phyloP scores from a whole-genome alignment of 2,888 invertebrate species.

The Stenoptilia bipunctidactyla region DNA sequence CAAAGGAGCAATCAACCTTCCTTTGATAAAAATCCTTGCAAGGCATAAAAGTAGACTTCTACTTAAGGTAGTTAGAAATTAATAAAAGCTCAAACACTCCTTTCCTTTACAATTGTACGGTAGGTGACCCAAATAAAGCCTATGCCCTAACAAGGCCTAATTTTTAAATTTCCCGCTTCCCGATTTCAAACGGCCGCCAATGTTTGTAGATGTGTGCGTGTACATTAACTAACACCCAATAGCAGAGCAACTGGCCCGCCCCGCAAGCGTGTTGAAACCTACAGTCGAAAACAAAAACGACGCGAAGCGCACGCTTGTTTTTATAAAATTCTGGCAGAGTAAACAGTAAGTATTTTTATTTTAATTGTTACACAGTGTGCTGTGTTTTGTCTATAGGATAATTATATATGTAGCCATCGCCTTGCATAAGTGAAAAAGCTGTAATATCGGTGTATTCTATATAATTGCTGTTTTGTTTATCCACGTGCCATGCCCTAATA shows the following conservation, averaged over 20 bases:
- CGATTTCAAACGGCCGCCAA: conserved; percentile 11
- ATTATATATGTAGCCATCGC: too few relatives aligned
- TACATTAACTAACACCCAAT: conserved; percentile 13
- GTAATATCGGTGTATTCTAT: too few relatives aligned
- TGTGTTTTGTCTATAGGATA: conserved; percentile 1
- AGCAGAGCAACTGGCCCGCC: conserved; percentile 10
- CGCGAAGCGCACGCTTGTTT: conserved; percentile 15
- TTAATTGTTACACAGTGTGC: conserved; percentile 7
- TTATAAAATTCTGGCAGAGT: conserved; percentile 13
- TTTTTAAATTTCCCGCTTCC: conserved; percentile 12
- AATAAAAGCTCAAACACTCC: too few relatives aligned
- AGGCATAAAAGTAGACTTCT: too few relatives aligned
- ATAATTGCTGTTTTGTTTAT: too few relatives aligned
- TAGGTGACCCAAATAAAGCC: conserved; percentile 10
- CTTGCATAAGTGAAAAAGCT: too few relatives aligned
- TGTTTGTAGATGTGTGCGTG: conserved; percentile 13
- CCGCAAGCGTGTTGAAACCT: conserved; percentile 10
- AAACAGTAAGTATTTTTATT: conserved; percentile 14
- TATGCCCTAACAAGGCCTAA: conserved; percentile 12
- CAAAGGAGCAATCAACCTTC: too few relatives aligned
- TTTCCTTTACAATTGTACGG: too few relatives aligned
- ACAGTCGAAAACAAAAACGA: conserved; percentile 11
- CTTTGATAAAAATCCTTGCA: too few relatives aligned
- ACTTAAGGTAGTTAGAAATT: too few relatives aligned
- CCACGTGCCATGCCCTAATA: too few relatives aligned